A percentile compares a stretch with the other conserved stretches of the same genome.
Evolutionary conservation across 2,888 invertebrate species (phyloP).

Genomic region (Hypolimnas misippus): DNA sequence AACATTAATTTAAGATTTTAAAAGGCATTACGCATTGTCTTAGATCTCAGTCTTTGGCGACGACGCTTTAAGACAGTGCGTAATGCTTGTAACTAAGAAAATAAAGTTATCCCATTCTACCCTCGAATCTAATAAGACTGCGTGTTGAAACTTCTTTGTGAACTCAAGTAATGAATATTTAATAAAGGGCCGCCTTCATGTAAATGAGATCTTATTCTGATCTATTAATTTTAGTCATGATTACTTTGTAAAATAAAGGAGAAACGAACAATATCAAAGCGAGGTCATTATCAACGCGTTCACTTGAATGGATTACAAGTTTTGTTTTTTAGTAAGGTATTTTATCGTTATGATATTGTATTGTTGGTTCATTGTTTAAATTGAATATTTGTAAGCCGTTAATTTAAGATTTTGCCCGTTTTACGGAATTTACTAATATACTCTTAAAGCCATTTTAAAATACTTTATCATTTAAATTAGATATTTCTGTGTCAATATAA

Average conservation of each 20-base stretch:
- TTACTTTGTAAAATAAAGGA: constrained; percentile 11
- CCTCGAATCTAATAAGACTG: constrained; percentile 39
- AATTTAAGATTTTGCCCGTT: no score
- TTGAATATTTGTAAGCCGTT: no score
- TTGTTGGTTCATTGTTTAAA: no score
- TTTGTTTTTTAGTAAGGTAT: neutral
- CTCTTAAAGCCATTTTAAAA: no score
- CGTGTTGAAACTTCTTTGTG: constrained; percentile 47
- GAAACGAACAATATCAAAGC: neutral
- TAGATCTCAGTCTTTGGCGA: neutral
- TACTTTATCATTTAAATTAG: no score
- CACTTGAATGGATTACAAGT: neutral
- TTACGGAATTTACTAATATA: no score
- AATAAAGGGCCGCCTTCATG: constrained; percentile 61
- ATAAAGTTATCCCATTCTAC: constrained; percentile 28
- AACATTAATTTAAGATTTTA: neutral
- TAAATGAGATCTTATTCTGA: constrained; percentile 54
- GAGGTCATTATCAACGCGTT: neutral
- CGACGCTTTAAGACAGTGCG: neutral
- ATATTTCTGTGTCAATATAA: no score
- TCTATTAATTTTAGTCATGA: constrained; percentile 22
- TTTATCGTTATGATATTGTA: neutral
- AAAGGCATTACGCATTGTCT: neutral
- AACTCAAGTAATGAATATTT: constrained; percentile 69
- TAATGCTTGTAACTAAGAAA: constrained; percentile 10